Evolutionary conservation across 2,113 vertebrate species (phyloP).

Genomic region (Okapia johnstoni): DNA sequence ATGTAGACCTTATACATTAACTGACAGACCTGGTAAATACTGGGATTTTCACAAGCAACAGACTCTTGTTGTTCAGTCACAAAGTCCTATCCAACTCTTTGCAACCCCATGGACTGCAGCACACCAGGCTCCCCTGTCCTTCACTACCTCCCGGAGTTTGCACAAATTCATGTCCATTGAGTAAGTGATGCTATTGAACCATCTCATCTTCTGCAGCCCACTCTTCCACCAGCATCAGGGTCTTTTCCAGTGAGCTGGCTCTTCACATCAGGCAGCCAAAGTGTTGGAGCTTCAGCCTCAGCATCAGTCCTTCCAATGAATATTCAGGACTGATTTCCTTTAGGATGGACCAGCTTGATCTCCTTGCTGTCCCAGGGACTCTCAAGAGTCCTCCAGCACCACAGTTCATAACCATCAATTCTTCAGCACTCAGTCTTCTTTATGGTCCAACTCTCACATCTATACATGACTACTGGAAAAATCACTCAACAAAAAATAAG

Average conservation of each 20-base stretch:
- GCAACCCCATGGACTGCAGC: not conserved
- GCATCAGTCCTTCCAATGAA: not conserved
- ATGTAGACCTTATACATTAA: not conserved
- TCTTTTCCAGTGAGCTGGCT: not conserved
- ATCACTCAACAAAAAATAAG: not conserved
- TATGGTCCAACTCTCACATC: not conserved
- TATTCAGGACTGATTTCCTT: not conserved
- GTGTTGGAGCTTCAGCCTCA: not conserved
- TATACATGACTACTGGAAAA: not conserved
- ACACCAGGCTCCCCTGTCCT: not conserved
- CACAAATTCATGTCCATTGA: not conserved
- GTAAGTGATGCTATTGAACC: not conserved
- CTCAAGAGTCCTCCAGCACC: not conserved
- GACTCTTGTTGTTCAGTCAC: not conserved
- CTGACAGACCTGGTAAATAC: fast-evolving
- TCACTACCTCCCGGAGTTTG: not conserved
- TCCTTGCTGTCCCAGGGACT: not conserved
- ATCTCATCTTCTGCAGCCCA: not conserved
- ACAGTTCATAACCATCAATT: not conserved
- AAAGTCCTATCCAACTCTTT: not conserved
- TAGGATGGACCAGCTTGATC: not conserved
- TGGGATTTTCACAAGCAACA: not conserved
- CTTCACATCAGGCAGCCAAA: not conserved
- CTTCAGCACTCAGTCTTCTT: not conserved
- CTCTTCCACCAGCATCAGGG: not conserved